phyloP scores from a whole-genome alignment of 2,797 vertebrate species.

The Semotilus atromaculatus region DNA sequence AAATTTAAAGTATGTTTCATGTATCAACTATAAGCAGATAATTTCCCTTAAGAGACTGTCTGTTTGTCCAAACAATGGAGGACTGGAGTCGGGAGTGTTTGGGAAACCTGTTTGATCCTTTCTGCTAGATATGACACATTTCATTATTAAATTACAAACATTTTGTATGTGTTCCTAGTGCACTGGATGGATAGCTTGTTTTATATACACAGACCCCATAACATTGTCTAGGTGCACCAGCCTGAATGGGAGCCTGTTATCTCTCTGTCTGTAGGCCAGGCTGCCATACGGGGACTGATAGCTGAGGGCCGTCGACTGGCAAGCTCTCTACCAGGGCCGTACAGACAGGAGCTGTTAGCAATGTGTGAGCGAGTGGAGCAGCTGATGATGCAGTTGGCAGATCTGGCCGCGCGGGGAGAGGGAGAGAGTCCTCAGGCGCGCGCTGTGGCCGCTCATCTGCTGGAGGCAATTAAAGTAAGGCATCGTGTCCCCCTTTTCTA shows the following conservation, averaged over 20 bases:
- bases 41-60: neutral
- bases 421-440: conserved; percentile 91
- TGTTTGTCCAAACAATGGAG: neutral
- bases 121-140: neutral
- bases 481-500: neutral
- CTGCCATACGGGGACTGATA: conserved; percentile 95
- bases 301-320: conserved; percentile 93
- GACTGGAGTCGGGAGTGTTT: neutral
- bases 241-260: neutral
- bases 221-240: neutral
- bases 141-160: neutral
- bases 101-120: neutral
- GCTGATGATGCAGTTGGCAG: conserved; percentile 89
- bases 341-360: conserved; percentile 92
- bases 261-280: conserved; percentile 84
- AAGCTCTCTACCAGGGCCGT: conserved; percentile 91
- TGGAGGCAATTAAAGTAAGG: conserved; percentile 92
- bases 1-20: too few species aligned
- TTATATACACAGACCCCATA: neutral
- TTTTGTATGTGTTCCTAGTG: neutral
- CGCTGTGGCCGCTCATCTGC: conserved; percentile 89
- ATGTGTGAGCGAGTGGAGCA: conserved; percentile 93
- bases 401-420: conserved; percentile 90
- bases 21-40: neutral
- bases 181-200: neutral